Evolutionary conservation across 2,113 vertebrate genomes (phyloP), one percentile per base, ranked within the genome.

Genomic region (Syngnathus typhle): DNA sequence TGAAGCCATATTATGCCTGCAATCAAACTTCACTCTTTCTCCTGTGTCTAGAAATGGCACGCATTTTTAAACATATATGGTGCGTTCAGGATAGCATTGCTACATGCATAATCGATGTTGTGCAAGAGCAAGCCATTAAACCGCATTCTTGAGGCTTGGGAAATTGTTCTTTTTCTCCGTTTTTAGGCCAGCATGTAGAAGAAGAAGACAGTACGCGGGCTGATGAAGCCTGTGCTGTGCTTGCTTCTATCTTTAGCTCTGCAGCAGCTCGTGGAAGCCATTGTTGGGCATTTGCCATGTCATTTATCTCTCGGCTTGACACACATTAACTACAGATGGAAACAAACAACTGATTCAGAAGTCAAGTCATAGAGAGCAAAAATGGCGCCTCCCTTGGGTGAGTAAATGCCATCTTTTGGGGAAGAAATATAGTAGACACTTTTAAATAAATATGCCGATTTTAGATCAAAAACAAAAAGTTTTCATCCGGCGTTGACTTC

Each of bases 191-290:
- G 23, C 60, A 6, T 38, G n/a, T 56, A 58, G 68, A 72, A 64
- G 39, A 68, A 19, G 60, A 64, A 61, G 39, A 68, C 21, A 62
- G 65, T 71, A 43, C 62, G 67, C 73, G 70, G 49, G 63, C 77
- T 77, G 66, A 75, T 68, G 27, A 67, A 79, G 68, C 62, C 55
- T 73, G 60, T 71, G 61, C 41, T 63, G 41, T 66, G 68, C 62
- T 56, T 63, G 71, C 49, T 52, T 61, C 82, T 78, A 74, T 78
- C 64, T 87, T 87, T 85, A 75, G 84, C 72, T 73, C 75, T 68
- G 72, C 70, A 55, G 68, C 60, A 67, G 60, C 58, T 69, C 52
- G 52, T 54, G 38, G 69, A 78, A 68, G 47, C 70, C 67, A 72
- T 69, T 60, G 74, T 10, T 79, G 37, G 60, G 60, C 37, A 38